These are phyloP conservation scores for Syrphus vitripennis DNA, from an alignment of 2,888 invertebrate genomes.

Conservation along the genomic window DNA sequence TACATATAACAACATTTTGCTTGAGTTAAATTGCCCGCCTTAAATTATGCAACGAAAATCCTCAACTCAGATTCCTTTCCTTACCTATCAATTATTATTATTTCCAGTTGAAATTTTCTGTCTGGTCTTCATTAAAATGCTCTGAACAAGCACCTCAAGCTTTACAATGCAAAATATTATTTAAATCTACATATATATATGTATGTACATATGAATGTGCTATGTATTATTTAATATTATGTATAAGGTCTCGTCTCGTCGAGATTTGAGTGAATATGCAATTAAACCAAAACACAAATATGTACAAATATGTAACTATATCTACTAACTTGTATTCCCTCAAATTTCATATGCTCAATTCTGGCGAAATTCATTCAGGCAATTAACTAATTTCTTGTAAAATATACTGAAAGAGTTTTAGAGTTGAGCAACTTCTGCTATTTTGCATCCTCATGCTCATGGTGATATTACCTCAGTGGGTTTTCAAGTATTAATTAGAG, in stretches of 20 bases:
- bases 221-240: not conserved
- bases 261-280: not conserved
- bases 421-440: not conserved
- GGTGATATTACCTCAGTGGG: constrained; percentile 24
- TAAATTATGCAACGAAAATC: constrained; percentile 1
- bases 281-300: not conserved
- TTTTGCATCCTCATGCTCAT: constrained; percentile 12
- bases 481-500: constrained; percentile 30
- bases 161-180: too few relatives aligned
- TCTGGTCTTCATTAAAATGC: not conserved
- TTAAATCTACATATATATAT: not conserved
- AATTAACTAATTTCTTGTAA: not conserved
- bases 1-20: not conserved
- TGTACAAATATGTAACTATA: too few relatives aligned
- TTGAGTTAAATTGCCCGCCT: not conserved
- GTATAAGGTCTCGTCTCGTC: not conserved
- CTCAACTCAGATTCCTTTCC: not conserved
- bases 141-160: not conserved
- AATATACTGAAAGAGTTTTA: not conserved
- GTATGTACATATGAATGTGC: not conserved
- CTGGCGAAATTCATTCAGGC: not conserved
- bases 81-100: not conserved
- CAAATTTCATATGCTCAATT: not conserved
- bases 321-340: too few relatives aligned
- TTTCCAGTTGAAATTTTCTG: constrained; percentile 8